Evolutionary conservation across 2,113 vertebrate genomes (phyloP).

Genomic region (Puma concolor): DNA sequence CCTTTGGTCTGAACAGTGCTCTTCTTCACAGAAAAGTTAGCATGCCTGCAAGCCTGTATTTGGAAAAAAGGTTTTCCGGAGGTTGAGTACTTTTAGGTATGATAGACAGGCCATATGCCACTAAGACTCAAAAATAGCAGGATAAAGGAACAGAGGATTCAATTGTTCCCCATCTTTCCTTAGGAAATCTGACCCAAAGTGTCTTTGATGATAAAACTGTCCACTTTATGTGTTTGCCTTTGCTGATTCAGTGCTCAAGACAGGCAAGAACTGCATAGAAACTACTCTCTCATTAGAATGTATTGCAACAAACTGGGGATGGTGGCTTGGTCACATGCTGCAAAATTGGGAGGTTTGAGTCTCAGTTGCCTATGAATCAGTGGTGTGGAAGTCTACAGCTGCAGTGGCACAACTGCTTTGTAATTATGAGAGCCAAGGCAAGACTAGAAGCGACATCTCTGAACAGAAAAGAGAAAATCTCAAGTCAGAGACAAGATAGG

Average conservation of each 20-base stretch:
- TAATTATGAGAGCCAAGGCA: not conserved
- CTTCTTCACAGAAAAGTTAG: conserved; percentile 4
- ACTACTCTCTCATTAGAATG: not conserved
- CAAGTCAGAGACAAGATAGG: not conserved
- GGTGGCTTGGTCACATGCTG: not conserved
- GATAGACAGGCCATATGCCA: conserved; percentile 17
- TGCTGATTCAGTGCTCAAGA: not conserved
- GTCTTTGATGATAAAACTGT: not conserved
- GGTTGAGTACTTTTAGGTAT: conserved; percentile 31
- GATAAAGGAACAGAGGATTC: not conserved
- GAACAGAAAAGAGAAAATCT: not conserved
- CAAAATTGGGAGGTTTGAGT: not conserved
- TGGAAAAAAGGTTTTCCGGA: conserved; percentile 45
- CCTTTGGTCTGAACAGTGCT: conserved; percentile 40
- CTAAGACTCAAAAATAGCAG: conserved; percentile 27
- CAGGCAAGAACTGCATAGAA: not conserved
- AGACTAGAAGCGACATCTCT: not conserved
- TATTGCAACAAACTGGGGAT: not conserved
- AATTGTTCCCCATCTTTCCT: not conserved
- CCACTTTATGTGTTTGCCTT: conserved; percentile 31
- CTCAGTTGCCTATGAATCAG: not conserved
- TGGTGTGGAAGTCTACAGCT: not conserved
- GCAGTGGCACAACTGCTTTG: not conserved
- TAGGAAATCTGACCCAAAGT: not conserved
- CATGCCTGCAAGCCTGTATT: not conserved